These are phyloP conservation scores for Drosophila pseudotakahashii DNA, from an alignment of 2,888 invertebrate genomes.

Conservation along the genomic window DNA sequence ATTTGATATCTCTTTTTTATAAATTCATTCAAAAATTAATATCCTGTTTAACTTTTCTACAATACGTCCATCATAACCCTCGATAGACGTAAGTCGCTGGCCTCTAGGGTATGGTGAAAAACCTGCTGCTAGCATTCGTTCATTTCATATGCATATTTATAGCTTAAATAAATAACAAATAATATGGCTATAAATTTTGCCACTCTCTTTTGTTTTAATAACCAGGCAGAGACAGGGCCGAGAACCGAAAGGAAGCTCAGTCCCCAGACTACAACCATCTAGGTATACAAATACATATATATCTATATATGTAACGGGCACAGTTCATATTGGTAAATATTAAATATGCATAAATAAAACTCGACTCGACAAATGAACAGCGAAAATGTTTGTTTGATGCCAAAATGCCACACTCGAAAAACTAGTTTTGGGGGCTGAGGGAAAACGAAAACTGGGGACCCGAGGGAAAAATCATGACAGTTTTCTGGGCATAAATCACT, in stretches of 20 bases:
- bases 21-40: too few relatives aligned
- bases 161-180: conserved; percentile 78
- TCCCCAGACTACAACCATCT: neutral
- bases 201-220: conserved; percentile 75
- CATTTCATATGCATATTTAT: conserved; percentile 76
- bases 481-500: conserved; percentile 66
- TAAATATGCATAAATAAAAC: conserved; percentile 74
- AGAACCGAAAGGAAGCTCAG: conserved; percentile 16
- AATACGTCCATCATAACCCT: neutral
- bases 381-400: conserved; percentile 53
- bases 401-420: conserved; percentile 31
- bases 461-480: conserved; percentile 33
- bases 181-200: conserved; percentile 76
- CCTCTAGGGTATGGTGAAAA: conserved; percentile 51
- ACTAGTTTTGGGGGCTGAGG: conserved; percentile 28
- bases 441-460: conserved; percentile 3
- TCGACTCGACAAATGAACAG: conserved; percentile 49
- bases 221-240: conserved; percentile 38
- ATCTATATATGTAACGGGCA: conserved; percentile 11
- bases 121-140: conserved; percentile 63
- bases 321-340: conserved; percentile 58
- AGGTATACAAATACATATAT: conserved; percentile 6
- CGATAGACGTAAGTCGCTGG: neutral
- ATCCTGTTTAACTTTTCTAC: neutral
- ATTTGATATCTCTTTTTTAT: too few relatives aligned